Percentiles rank a stretch among this genome's conserved stretches.
Conservation (phyloP, 2,797 vertebrate species). For the Malurus leucopterus region DNA sequence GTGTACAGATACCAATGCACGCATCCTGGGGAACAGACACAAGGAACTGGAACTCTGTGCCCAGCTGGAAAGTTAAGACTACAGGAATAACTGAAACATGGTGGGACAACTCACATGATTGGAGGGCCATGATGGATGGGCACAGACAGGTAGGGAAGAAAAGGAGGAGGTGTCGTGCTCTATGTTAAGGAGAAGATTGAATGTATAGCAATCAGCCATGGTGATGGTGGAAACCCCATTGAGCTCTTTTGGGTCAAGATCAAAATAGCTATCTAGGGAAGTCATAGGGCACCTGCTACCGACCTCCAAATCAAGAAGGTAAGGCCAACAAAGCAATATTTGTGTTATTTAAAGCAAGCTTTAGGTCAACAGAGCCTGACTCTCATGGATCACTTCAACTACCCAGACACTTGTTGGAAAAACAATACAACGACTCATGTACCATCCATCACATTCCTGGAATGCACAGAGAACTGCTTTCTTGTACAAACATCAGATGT, state of each 20-base stretch:
- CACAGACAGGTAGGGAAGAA: not conserved
- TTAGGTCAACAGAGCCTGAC: not conserved
- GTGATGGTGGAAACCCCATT: not conserved
- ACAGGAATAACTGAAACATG: not conserved
- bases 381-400: not conserved
- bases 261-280: not conserved
- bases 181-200: not conserved
- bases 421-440: not conserved
- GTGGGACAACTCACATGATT: not conserved
- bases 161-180: not conserved
- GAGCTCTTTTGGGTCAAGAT: not conserved
- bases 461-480: rapidly evolving
- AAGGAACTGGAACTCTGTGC: not conserved
- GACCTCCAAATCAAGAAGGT: not conserved
- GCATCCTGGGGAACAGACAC: not conserved
- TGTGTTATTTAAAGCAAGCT: not conserved
- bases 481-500: not conserved
- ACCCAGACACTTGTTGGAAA: not conserved
- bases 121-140: not conserved
- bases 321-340: not conserved
- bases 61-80: not conserved
- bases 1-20: too few species aligned
- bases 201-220: not conserved
- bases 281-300: not conserved
- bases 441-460: not conserved